Percentiles rank a stretch among this genome's conserved stretches.
Evolutionary conservation across 2,797 vertebrate genomes (phyloP).

Genomic region (Enoplosus armatus): DNA sequence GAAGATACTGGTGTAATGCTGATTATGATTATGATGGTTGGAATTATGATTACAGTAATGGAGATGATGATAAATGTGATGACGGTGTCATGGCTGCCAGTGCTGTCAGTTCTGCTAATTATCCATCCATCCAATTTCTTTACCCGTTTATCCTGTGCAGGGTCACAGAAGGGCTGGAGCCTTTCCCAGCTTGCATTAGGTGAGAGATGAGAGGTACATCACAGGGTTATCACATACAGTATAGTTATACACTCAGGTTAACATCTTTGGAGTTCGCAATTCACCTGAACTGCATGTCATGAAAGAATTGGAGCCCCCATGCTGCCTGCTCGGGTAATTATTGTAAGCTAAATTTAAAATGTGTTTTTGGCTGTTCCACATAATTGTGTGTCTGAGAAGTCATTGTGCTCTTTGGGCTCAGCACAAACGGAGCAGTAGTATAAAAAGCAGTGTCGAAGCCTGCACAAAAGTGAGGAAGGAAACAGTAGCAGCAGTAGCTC

Average conservation of each 20-base stretch:
- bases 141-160: conserved; percentile 31
- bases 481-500: not conserved
- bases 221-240: conserved; percentile 28
- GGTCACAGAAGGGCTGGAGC: conserved; percentile 54
- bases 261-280: not conserved
- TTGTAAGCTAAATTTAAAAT: conserved; percentile 33
- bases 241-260: conserved; percentile 24
- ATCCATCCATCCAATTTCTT: conserved; percentile 65
- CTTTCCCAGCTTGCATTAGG: conserved; percentile 61
- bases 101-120: conserved; percentile 69
- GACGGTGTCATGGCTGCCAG: conserved; percentile 49
- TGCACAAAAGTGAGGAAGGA: not conserved
- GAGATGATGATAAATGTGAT: conserved; percentile 69
- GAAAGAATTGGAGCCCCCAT: not conserved
- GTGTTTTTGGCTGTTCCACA: conserved; percentile 7
- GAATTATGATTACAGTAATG: conserved; percentile 69
- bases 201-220: conserved; percentile 33
- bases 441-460: not conserved
- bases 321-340: conserved; percentile 29
- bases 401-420: conserved; percentile 17
- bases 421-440: not conserved
- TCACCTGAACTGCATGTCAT: conserved; percentile 8
- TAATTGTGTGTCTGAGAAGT: conserved; percentile 24
- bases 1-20: conserved; percentile 51
- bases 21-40: conserved; percentile 63